Evolutionary conservation across 92 coral and sea anemone species (phyloP).

Genomic region (Epizoanthus scotinus): DNA sequence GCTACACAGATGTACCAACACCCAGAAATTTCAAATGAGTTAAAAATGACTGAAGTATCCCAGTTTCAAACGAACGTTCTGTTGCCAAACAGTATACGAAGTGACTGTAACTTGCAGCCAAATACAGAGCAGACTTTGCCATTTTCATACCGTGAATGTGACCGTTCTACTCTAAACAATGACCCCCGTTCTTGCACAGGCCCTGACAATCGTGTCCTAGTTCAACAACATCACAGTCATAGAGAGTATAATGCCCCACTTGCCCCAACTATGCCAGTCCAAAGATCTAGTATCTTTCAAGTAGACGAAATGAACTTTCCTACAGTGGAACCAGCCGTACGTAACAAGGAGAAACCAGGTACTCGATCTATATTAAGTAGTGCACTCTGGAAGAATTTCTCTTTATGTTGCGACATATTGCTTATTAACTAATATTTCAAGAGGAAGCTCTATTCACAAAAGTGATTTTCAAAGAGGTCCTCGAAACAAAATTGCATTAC

Average conservation of each 20-base stretch:
- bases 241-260: background rate
- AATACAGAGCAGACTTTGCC: background rate
- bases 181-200: background rate
- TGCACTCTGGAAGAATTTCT: no score
- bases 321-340: background rate
- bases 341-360: conserved; percentile 10
- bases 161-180: conserved; percentile 1
- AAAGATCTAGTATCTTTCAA: no score
- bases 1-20: conserved; percentile 5
- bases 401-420: no score
- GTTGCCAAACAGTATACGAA: background rate
- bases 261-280: background rate
- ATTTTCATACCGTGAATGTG: background rate
- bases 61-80: background rate
- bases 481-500: no score
- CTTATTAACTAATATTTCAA: no score
- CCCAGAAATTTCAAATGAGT: background rate
- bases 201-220: conserved; percentile 21
- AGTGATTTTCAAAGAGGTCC: no score
- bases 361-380: background rate
- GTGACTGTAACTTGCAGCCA: background rate
- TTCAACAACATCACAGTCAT: background rate
- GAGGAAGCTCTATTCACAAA: no score
- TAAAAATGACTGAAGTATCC: background rate
- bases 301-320: no score